Evolutionary conservation across 2,888 invertebrate species (phyloP).

Genomic region (Esperia sulphurella): DNA sequence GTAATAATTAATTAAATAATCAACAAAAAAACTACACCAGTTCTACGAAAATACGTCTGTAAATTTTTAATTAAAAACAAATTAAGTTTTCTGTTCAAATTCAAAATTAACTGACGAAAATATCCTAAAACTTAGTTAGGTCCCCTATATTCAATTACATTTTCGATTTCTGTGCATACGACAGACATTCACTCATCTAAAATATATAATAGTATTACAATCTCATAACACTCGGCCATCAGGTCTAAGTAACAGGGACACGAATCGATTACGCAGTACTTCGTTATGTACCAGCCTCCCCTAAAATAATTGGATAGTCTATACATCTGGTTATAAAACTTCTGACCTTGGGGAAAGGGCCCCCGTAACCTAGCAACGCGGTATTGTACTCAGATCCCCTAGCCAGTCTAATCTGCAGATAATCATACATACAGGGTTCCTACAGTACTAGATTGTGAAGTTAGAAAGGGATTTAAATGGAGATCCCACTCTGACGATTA

Average conservation of each 20-base stretch:
- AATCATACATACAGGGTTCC: slow-evolving; percentile 67
- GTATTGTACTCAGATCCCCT: slow-evolving; percentile 63
- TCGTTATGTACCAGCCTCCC: slow-evolving; percentile 33
- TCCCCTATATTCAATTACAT: too few species aligned
- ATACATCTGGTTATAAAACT: slow-evolving; percentile 54
- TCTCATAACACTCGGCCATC: slow-evolving; percentile 5
- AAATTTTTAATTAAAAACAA: too few species aligned
- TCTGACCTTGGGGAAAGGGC: slow-evolving; percentile 71
- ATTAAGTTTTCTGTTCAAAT: too few species aligned
- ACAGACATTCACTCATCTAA: too few species aligned
- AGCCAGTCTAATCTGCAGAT: slow-evolving; percentile 60
- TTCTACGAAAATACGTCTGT: too few species aligned
- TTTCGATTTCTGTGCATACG: too few species aligned
- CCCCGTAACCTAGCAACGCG: slow-evolving; percentile 73
- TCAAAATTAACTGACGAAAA: too few species aligned
- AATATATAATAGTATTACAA: not conserved
- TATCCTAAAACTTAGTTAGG: too few species aligned
- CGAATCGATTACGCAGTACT: slow-evolving; percentile 42
- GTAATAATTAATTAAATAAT: too few species aligned
- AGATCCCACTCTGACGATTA: not conserved
- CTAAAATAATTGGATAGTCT: slow-evolving; percentile 44
- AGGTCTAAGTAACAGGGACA: slow-evolving; percentile 32
- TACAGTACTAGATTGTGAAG: slow-evolving; percentile 47
- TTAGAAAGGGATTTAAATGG: slow-evolving; percentile 30
- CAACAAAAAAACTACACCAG: too few species aligned